These are phyloP conservation scores for Oreotrochilus melanogaster DNA, from an alignment of 2,113 vertebrate species.

Conservation along the genomic window DNA sequence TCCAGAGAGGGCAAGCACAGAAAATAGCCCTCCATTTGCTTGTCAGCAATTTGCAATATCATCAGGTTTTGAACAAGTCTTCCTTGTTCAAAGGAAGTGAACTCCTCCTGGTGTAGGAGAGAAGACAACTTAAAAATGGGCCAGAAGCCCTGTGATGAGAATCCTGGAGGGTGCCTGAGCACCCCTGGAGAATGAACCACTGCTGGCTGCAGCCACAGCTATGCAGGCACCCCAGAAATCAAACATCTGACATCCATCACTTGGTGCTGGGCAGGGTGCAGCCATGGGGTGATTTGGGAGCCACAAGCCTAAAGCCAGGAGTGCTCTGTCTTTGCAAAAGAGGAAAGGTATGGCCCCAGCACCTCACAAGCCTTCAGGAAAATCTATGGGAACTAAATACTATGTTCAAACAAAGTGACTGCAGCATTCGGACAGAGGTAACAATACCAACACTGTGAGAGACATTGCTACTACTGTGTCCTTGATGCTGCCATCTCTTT, in stretches of 20 bases:
- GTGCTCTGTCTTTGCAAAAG: not conserved
- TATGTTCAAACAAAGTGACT: rapidly evolving
- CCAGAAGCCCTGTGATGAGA: not conserved
- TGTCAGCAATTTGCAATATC: not conserved
- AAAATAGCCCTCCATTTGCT: constrained; percentile 12
- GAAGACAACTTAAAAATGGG: not conserved
- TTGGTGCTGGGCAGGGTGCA: not conserved
- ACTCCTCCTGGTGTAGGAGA: not conserved
- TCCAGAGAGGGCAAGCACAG: not conserved
- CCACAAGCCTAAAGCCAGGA: not conserved
- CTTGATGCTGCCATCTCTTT: not conserved
- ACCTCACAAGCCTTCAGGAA: not conserved
- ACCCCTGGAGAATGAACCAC: not conserved
- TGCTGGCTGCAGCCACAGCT: not conserved
- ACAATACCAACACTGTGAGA: not conserved
- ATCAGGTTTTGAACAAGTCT: not conserved
- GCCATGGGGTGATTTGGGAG: rapidly evolving
- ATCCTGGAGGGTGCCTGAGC: rapidly evolving
- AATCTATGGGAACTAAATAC: not conserved
- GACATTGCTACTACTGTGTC: not conserved
- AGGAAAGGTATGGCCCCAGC: rapidly evolving
- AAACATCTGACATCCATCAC: rapidly evolving
- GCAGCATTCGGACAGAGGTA: not conserved
- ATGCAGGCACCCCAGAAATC: not conserved
- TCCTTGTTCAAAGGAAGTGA: too few relatives aligned